These are phyloP conservation scores for Sapajus apella DNA, from an alignment of 2,113 vertebrate species.

Conservation along the genomic window DNA sequence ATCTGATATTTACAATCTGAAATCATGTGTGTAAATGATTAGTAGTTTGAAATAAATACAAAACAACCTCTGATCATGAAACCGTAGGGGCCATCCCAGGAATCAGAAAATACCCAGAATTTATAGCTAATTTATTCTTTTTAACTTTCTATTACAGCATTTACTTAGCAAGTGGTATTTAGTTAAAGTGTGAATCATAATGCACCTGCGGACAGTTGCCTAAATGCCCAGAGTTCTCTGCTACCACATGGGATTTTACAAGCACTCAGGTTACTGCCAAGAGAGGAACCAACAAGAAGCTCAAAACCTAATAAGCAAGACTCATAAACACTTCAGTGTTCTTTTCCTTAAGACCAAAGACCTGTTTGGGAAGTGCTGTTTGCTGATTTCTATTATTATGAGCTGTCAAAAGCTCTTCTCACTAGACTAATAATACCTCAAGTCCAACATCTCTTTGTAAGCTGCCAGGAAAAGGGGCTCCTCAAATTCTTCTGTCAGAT, in stretches of 20 bases:
- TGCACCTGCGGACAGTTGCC: background rate
- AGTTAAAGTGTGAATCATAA: conserved; percentile 22
- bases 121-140: conserved; percentile 23
- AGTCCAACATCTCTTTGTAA: background rate
- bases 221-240: background rate
- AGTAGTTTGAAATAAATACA: conserved; percentile 13
- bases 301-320: background rate
- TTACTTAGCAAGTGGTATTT: conserved; percentile 30
- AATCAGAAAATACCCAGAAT: conserved; percentile 35
- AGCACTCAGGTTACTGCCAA: background rate
- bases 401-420: conserved; percentile 19
- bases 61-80: background rate
- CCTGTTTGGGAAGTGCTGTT: background rate
- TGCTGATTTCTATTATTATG: background rate
- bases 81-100: background rate
- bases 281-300: background rate
- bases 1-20: conserved; percentile 34
- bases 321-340: background rate
- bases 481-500: background rate
- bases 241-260: background rate
- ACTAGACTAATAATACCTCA: background rate
- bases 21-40: conserved; percentile 21
- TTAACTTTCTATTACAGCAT: conserved; percentile 39
- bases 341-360: background rate
- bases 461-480: background rate